Conservation (phyloP, 2,797 vertebrate species). For the Pseudochirops cupreus region DNA sequence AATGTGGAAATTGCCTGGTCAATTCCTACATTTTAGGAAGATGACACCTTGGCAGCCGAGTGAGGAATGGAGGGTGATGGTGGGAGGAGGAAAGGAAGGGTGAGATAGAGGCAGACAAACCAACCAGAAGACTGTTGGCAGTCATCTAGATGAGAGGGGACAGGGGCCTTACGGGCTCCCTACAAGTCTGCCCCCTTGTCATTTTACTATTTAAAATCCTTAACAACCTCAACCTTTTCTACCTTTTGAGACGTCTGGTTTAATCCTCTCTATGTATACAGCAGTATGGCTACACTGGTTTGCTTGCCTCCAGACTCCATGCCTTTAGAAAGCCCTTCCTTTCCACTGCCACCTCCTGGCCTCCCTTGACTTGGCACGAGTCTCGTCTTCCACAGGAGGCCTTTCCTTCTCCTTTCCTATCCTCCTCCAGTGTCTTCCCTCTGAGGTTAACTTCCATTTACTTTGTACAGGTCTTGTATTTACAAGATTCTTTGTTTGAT, state of each 20-base stretch:
- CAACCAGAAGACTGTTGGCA: neutral
- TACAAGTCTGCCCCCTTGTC: neutral
- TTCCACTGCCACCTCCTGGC: neutral
- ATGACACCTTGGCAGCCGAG: neutral
- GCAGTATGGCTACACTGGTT: no score
- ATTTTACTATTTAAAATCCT: neutral
- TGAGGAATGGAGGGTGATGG: neutral
- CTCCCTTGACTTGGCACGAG: neutral
- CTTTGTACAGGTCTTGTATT: neutral
- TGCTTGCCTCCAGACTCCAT: neutral
- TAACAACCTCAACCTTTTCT: neutral
- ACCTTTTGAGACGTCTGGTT: neutral
- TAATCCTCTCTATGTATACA: neutral
- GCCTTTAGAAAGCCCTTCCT: neutral
- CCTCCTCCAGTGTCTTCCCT: neutral
- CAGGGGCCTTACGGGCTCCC: neutral
- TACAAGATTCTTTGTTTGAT: no score
- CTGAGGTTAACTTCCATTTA: neutral
- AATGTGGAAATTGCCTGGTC: neutral
- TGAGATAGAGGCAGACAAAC: neutral
- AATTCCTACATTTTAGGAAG: neutral
- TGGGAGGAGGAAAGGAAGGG: neutral
- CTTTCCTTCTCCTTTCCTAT: neutral
- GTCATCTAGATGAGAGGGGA: neutral
- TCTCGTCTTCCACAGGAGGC: no score